These are phyloP conservation scores for Rhaphigaster nebulosa DNA, from an alignment of 2,888 invertebrate species.

Conservation along the genomic window DNA sequence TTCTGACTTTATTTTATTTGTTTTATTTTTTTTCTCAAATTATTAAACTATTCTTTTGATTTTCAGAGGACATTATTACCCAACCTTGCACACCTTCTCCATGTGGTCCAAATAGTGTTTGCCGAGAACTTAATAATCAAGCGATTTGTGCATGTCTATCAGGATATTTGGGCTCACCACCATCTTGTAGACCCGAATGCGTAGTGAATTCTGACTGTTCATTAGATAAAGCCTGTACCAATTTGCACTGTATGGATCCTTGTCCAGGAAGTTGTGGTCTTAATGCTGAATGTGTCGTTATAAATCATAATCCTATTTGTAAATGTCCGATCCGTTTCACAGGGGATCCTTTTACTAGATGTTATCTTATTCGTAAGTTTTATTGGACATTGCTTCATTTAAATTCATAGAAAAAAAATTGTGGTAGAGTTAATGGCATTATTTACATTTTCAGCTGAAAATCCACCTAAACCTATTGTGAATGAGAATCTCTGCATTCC, in stretches of 20 bases:
- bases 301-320: conserved; percentile 84
- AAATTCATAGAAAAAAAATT: background rate
- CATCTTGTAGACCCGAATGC: conserved; percentile 84
- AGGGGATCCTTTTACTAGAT: conserved; percentile 87
- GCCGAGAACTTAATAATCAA: conserved; percentile 73
- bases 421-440: background rate
- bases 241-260: conserved; percentile 74
- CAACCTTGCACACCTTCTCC: conserved; percentile 75
- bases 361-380: conserved; percentile 67
- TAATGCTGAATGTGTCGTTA: conserved; percentile 74
- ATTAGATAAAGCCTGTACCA: conserved; percentile 78
- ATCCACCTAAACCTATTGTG: conserved; percentile 67
- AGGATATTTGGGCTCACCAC: conserved; percentile 84
- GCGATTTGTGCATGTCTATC: conserved; percentile 76
- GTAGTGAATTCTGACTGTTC: conserved; percentile 81
- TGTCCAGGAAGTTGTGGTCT: conserved; percentile 82
- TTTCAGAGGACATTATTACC: conserved; percentile 66
- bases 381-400: background rate
- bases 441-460: conserved; percentile 50
- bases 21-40: background rate
- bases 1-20: background rate
- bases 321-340: conserved; percentile 79
- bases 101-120: conserved; percentile 84
- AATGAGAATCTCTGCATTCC: conserved; percentile 74
- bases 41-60: conserved; percentile 63